These are phyloP conservation scores for Sarcophaga rosellei DNA, from an alignment of 2,888 invertebrate species.

Conservation along the genomic window DNA sequence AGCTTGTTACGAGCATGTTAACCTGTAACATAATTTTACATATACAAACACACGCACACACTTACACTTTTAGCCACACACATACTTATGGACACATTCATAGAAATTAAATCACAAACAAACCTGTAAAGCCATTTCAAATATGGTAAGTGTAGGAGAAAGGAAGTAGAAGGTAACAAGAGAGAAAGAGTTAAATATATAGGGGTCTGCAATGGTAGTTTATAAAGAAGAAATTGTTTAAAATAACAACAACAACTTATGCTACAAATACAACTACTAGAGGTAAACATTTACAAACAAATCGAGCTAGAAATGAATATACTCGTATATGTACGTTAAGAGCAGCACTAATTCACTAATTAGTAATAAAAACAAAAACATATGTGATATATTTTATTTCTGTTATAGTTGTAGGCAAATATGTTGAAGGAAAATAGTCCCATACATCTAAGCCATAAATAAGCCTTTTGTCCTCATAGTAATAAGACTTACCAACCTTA, in stretches of 20 bases:
- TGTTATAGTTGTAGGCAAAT: no score
- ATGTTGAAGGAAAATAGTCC: no score
- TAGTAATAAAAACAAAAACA: no score
- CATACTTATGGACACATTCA: neutral
- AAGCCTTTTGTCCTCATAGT: no score
- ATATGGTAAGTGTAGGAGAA: neutral
- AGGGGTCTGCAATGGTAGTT: neutral
- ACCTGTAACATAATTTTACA: conserved; percentile 25
- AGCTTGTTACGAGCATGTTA: conserved; percentile 54
- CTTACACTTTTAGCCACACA: neutral
- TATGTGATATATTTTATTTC: no score
- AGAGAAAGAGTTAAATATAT: neutral
- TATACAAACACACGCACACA: neutral
- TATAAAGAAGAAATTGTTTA: neutral
- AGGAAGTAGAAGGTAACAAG: neutral
- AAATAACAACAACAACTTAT: neutral
- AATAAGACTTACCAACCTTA: no score
- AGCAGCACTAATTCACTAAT: no score
- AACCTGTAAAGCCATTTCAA: no score
- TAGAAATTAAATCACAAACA: no score
- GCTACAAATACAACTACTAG: no score
- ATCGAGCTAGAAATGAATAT: neutral
- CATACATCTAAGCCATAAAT: no score
- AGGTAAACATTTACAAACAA: neutral
- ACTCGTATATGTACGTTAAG: no score